A percentile compares a stretch with the other conserved stretches of the same genome.
These are phyloP conservation scores for Melanerpes formicivorus DNA, from an alignment of 2,113 vertebrate genomes.

Conservation along the genomic window DNA sequence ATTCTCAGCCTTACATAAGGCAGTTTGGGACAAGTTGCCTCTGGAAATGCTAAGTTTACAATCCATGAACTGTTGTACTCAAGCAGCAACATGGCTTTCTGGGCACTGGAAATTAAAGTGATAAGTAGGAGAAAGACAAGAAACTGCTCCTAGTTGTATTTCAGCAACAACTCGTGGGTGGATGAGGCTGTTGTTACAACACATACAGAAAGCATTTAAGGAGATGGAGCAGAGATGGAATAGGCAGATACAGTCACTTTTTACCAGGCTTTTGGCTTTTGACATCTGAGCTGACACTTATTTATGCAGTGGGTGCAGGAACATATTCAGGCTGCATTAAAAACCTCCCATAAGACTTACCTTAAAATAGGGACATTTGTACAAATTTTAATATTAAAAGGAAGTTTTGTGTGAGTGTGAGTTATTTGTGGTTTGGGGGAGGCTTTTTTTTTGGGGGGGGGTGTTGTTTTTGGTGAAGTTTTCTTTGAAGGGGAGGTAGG, in stretches of 20 bases:
- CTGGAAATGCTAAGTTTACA: background rate
- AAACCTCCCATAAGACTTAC: background rate
- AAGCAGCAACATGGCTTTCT: background rate
- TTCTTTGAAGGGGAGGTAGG: too few relatives aligned
- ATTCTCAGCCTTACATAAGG: background rate
- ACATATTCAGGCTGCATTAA: background rate
- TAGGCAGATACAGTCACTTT: background rate
- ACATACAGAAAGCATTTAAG: background rate
- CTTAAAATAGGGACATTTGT: background rate
- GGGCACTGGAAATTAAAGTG: background rate
- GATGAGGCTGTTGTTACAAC: background rate
- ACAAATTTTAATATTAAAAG: background rate
- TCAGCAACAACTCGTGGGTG: background rate
- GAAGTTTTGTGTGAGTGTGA: background rate
- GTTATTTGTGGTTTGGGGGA: too few relatives aligned
- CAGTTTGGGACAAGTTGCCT: background rate
- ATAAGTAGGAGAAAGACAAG: background rate
- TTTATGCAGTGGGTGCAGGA: background rate
- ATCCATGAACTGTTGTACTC: background rate
- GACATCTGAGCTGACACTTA: background rate
- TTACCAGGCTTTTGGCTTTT: background rate
- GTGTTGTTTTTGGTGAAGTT: too few relatives aligned
- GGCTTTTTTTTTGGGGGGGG: too few relatives aligned
- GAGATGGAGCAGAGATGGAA: background rate
- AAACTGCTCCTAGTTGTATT: background rate